These are phyloP conservation scores for Psammodynastes pulverulentus DNA, from an alignment of 2,113 vertebrate genomes.

Conservation along the genomic window DNA sequence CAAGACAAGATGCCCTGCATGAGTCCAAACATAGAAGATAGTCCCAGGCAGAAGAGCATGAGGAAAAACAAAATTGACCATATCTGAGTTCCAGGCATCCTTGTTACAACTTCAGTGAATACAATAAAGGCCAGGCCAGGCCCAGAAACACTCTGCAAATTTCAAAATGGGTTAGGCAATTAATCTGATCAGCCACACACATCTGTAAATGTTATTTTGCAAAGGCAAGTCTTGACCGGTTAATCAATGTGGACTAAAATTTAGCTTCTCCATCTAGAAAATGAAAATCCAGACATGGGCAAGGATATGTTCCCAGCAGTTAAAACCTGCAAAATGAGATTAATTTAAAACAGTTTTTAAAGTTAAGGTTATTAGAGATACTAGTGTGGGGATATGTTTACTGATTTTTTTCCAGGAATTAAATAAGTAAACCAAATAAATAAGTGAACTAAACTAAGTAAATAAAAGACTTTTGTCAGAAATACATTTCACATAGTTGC, in stretches of 20 bases:
- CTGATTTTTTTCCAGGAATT: background rate
- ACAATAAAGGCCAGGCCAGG: slow-evolving; percentile 87
- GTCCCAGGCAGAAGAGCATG: slow-evolving; percentile 87
- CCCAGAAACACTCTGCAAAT: slow-evolving; percentile 80
- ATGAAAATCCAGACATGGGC: background rate
- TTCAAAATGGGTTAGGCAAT: background rate
- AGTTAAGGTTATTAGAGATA: background rate
- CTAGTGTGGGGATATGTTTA: background rate
- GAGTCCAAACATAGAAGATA: slow-evolving; percentile 92
- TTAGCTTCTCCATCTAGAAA: background rate
- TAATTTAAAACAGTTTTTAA: background rate
- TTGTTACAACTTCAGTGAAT: slow-evolving; percentile 84
- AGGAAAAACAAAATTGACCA: slow-evolving; percentile 91
- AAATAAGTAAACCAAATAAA: too few relatives aligned
- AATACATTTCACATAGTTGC: background rate
- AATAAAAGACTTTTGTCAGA: background rate
- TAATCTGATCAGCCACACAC: background rate
- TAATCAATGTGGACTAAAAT: background rate
- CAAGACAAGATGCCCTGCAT: slow-evolving; percentile 83
- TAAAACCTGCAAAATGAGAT: background rate
- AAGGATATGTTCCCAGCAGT: background rate
- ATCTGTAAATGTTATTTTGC: background rate
- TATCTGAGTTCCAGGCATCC: slow-evolving; percentile 83
- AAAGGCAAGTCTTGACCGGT: background rate
- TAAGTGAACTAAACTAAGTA: background rate